Evolutionary conservation across 1,140 invertebrate genomes (phyloP), one percentile per base, ranked within the genome.

Genomic region (Pogonus chalceus): DNA sequence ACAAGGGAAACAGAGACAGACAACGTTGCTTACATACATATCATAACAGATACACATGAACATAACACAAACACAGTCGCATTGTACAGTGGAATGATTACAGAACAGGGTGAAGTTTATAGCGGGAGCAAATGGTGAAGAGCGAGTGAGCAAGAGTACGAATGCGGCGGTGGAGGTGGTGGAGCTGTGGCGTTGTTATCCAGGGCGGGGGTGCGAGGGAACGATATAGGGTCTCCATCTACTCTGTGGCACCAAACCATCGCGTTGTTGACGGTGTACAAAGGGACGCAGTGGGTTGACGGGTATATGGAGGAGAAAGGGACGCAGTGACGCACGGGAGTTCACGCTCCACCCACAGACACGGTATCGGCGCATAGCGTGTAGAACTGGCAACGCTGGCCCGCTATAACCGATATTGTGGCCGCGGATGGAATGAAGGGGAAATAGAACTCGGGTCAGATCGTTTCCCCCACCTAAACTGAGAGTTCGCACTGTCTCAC

Each of bases 381-480:
- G 52, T 56, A 58, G 57, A 53, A 14, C 53, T 57, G 62, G 64
- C 62, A 64, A 66, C 64, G 55, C 50, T 51, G 62, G 57, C 23
- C 39, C 53, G 46, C 43, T 52, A 65, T 62, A 66, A 69, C 67
- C 65, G 67, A 69, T 67, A 69, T 69, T 69, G 67, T 67, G 65
- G 65, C 67, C 67, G 64, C 65, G 37, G 37, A 64, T 57, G 62
- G 63, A 62, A 65, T 62, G 64, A 58, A 64, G 62, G 63, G 65
- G 64, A 65, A 61, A 62, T 58, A 64, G 63, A 59, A 58, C 60
- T 66, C 63, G 62, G 63, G 62, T 60, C 59, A 63, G 60, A 63
- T 66, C 65, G 60, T 65, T 65, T 64, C 51, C 51, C 37, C 23
- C 52, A 52, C 35, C 39, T 39, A 18, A 54, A 23, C 61, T 59